Conservation (phyloP, 2,888 invertebrate species). For the Carpatolechia fugitivella region DNA sequence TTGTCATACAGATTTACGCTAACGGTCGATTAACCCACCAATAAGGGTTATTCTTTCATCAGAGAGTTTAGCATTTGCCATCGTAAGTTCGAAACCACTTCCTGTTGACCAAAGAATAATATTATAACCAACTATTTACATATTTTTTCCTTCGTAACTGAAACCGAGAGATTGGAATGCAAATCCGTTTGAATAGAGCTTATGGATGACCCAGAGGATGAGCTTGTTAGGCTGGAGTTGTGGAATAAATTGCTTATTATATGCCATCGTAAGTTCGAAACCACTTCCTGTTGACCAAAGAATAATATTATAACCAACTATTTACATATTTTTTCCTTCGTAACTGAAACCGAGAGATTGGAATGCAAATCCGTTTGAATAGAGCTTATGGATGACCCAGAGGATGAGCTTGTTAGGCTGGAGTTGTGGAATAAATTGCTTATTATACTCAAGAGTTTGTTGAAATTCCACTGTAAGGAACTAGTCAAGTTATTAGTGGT, state of each 20-base stretch:
- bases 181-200: constrained; percentile 40
- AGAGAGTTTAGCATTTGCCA: no score
- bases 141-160: background rate
- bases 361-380: constrained; percentile 51
- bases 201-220: constrained; percentile 1
- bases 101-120: no score
- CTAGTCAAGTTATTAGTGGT: background rate
- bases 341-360: constrained; percentile 29
- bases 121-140: no score
- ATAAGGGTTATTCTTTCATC: no score
- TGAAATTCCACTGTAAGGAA: background rate
- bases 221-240: background rate
- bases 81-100: no score
- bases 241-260: constrained; percentile 8
- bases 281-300: no score
- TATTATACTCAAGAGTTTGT: constrained; percentile 1
- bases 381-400: constrained; percentile 15
- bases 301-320: no score
- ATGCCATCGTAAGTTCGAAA: no score
- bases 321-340: background rate
- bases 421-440: constrained; percentile 6
- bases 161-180: constrained; percentile 43
- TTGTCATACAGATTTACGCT: no score
- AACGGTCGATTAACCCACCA: no score
- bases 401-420: background rate